Evolutionary conservation across 2,888 invertebrate species (phyloP), one percentile per base, ranked within the genome.

Genomic region (Lithosia quadra): DNA sequence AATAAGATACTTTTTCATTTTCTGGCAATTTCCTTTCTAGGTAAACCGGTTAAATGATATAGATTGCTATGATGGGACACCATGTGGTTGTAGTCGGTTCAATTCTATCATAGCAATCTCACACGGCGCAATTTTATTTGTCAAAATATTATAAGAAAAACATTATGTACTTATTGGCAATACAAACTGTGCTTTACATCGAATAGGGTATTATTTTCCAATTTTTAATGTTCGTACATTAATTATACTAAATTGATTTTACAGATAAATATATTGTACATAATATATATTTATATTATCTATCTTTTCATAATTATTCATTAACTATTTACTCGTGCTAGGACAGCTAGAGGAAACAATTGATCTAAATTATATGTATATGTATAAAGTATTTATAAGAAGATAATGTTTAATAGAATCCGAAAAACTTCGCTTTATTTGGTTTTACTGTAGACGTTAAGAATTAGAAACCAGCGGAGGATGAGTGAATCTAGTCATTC

Each of bases 401-500:
- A 68, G 75, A 68, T 76, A 80, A 84, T 78, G 85, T 88, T 88
- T 83, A 75, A 85, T 86, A 86, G 89, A 89, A 89, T 89, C 89
- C 89, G 83, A 81, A 79, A 79, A 82, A 84, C 82, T 82, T 86
- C 89, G 89, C 89, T 89, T 89, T 89, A 89, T 80, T 76, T 86
- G 78, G 75, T 81, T 75, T 78, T 72, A 77, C 73, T 73, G 73
- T 72, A 76, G 73, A 55, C 21, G 55, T 34, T 75, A 77, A 72
- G 73, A 56, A 5, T 61, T 56, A 66, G 62, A 61, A 69, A 76
- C 69, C 58, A 64, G 66, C 34, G 64, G 65, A 68, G 84, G 90
- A 91, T 91, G 91, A 91, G 92, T 92, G 86, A 78, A 84, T 90
- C 91, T 92, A 91, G 92, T 92, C 91, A 91, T 90, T 82, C 82